These are phyloP conservation scores for Catocala fraxini DNA, from an alignment of 2,888 invertebrate genomes.

Conservation along the genomic window DNA sequence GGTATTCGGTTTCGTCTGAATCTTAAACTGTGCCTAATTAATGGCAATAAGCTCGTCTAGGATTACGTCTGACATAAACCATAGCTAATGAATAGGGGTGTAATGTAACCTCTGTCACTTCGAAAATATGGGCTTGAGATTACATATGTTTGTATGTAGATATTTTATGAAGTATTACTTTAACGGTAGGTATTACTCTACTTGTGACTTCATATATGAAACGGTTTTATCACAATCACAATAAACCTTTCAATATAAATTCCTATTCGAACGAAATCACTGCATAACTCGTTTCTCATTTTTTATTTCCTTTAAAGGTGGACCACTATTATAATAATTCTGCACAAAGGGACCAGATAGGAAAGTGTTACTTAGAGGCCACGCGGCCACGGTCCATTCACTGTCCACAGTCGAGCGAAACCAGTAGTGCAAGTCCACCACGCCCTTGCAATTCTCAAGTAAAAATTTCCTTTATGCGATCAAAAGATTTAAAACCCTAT, in stretches of 20 bases:
- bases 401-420: slow-evolving; percentile 25
- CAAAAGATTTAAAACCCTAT: background rate
- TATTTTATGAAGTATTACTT: too few species aligned
- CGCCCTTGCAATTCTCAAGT: slow-evolving; percentile 34
- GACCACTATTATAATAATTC: slow-evolving; percentile 54
- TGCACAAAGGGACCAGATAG: slow-evolving; percentile 66
- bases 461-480: background rate
- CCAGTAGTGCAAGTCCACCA: slow-evolving; percentile 38
- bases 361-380: slow-evolving; percentile 79
- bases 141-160: too few species aligned
- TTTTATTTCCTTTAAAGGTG: slow-evolving; percentile 54
- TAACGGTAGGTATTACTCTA: too few species aligned
- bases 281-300: slow-evolving; percentile 14
- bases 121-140: too few species aligned
- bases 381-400: slow-evolving; percentile 73
- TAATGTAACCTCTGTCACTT: too few species aligned
- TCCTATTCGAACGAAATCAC: slow-evolving; percentile 12
- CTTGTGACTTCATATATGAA: too few species aligned
- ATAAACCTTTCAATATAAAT: slow-evolving; percentile 4
- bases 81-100: too few species aligned
- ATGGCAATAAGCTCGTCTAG: too few species aligned
- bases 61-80: too few species aligned
- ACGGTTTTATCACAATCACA: background rate
- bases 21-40: too few species aligned
- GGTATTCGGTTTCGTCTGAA: too few species aligned